These are phyloP conservation scores for Paralichthys olivaceus DNA, from an alignment of 2,113 vertebrate genomes.

Conservation along the genomic window DNA sequence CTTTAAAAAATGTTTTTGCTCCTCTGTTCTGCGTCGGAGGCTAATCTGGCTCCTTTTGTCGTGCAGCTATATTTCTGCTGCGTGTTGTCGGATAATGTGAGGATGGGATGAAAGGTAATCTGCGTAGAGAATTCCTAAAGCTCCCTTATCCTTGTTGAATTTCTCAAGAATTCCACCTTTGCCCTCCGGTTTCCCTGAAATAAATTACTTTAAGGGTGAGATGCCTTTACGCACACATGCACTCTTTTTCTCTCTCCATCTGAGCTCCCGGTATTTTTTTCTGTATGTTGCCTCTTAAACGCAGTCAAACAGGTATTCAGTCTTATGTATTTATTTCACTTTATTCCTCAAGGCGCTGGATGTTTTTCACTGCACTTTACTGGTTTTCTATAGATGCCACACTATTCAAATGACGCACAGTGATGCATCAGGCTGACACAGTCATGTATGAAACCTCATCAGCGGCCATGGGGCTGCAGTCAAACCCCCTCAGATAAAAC, in stretches of 20 bases:
- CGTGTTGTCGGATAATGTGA: conserved; percentile 79
- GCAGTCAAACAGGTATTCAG: conserved; percentile 53
- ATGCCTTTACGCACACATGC: conserved; percentile 51
- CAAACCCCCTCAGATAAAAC: conserved; percentile 30
- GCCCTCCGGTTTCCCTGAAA: conserved; percentile 78
- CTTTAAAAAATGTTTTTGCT: conserved; percentile 60
- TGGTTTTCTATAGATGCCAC: background rate
- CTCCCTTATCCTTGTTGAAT: conserved; percentile 78
- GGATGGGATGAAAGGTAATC: conserved; percentile 81
- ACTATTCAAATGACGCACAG: conserved; percentile 1
- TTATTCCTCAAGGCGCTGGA: conserved; percentile 37
- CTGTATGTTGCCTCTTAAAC: conserved; percentile 29
- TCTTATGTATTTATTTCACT: conserved; percentile 35
- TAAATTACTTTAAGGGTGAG: conserved; percentile 77
- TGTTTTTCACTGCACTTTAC: conserved; percentile 7
- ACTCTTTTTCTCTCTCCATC: background rate
- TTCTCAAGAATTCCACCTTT: conserved; percentile 81
- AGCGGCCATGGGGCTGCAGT: conserved; percentile 1
- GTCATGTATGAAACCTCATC: conserved; percentile 18
- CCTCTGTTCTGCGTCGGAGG: conserved; percentile 55
- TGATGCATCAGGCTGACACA: conserved; percentile 15
- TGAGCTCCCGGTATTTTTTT: background rate
- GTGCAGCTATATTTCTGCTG: conserved; percentile 72
- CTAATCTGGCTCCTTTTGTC: conserved; percentile 74
- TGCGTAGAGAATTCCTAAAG: conserved; percentile 80